Base-by-base conservation (phyloP, 2,888 invertebrate genomes). In the Aromia moschata region DNA sequence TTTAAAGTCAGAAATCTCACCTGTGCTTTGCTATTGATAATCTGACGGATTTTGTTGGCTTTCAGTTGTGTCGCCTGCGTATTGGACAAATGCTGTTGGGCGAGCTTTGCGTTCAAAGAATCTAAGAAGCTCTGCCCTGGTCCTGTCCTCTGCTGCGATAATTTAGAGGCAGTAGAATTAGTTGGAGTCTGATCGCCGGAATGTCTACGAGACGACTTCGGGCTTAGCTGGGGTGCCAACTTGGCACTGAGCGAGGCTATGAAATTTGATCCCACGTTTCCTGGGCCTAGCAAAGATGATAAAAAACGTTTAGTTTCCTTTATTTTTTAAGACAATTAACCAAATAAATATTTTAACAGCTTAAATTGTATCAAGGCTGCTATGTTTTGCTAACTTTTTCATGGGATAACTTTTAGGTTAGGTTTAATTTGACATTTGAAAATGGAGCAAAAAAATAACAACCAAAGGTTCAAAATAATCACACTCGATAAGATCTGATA, bases 21-120 rank as follows among this genome's bases (percentile, higher is more conserved):
- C 84, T 89, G 88, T 55, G 89, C 87, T 74, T 87, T 89, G 72
- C 85, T 87, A 78, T 87, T 89, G 74, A 92, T 91, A 75, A 89
- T 84, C 70, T 91, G 90, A 46, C 91, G 83, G 51, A 92, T 90
- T 63, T 86, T 84, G 72, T 82, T 84, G 51, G 90, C 90, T 68
- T 87, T 82, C 51, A 80, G 73, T 54, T 80, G 84, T 67, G 84
- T 84, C n/a, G 68, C 62, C 0, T 82, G 79, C 7, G 82, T 80
- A 0, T 81, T 79, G 1, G 82, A 79, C 59, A 76, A 73, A 72
- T 81, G 81, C 76, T 87, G 87, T 70, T 87, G 86, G 45, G 88
- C 85, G 72, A 94, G 81, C 72, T 92, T 93, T 10, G 91, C 91
- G 71, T 93, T 93, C 63, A 93, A 80, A 74, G 91, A 91, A 81